These are phyloP conservation scores for Blastomussa wellsi DNA, from an alignment of 92 coral and sea anemone species.

Conservation along the genomic window DNA sequence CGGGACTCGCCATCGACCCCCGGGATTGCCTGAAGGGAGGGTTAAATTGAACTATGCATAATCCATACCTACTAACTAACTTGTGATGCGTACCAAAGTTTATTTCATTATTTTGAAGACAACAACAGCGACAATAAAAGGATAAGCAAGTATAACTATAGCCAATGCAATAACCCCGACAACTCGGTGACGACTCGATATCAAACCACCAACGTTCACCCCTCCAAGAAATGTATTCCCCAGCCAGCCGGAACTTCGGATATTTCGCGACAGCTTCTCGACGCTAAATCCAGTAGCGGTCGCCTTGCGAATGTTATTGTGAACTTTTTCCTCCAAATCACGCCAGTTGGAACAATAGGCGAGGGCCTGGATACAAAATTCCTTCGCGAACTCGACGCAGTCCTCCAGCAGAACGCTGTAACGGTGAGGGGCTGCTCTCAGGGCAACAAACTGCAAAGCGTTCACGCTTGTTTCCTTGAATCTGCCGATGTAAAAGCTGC, in stretches of 20 bases:
- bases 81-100: not conserved
- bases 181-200: constrained; percentile 47
- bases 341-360: constrained; percentile 74
- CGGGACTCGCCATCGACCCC: too few species aligned
- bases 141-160: constrained; percentile 51
- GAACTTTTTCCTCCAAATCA: constrained; percentile 70
- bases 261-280: constrained; percentile 80
- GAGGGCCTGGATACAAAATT: constrained; percentile 78
- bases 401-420: constrained; percentile 76
- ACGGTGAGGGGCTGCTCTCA: constrained; percentile 90
- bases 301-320: constrained; percentile 73
- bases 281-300: constrained; percentile 88
- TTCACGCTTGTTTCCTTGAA: constrained; percentile 60
- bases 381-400: constrained; percentile 94
- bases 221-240: constrained; percentile 83
- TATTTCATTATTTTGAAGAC: constrained; percentile 10
- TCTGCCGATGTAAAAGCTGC: constrained; percentile 75
- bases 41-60: too few species aligned
- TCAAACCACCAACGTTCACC: constrained; percentile 58
- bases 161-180: constrained; percentile 1
- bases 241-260: constrained; percentile 65
- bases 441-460: constrained; percentile 76
- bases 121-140: constrained; percentile 38
- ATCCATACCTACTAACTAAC: too few species aligned
- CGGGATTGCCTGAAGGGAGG: too few species aligned